These are phyloP conservation scores for Pinctada fucata DNA, from an alignment of 2,888 invertebrate genomes.

Conservation along the genomic window DNA sequence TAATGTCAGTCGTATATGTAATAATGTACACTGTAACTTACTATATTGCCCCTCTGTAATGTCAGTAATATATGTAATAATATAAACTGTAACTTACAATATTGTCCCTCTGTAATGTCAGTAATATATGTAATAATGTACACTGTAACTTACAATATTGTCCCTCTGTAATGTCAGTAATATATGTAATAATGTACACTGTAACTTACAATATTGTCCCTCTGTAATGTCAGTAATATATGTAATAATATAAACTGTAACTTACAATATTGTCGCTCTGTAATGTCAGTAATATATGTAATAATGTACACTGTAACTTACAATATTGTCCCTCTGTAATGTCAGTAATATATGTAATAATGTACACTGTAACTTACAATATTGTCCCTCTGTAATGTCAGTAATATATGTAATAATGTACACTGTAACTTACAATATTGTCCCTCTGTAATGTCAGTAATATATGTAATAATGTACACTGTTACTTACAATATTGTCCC, in stretches of 20 bases:
- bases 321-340: conserved; percentile 41
- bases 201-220: neutral
- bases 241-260: too few relatives aligned
- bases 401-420: conserved; percentile 41
- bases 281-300: conserved; percentile 58
- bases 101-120: conserved; percentile 51
- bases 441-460: conserved; percentile 55
- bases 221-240: conserved; percentile 58
- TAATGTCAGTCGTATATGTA: conserved; percentile 55
- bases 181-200: conserved; percentile 24
- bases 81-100: neutral
- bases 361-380: neutral
- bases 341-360: conserved; percentile 53
- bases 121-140: conserved; percentile 41
- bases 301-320: too few relatives aligned
- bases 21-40: too few relatives aligned
- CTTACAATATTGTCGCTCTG: conserved; percentile 30
- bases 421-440: neutral
- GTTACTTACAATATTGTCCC: neutral
- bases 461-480: conserved; percentile 24
- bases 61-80: conserved; percentile 53
- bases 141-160: neutral
- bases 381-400: conserved; percentile 51
- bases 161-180: conserved; percentile 55
- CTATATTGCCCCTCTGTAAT: conserved; percentile 40